Base-by-base conservation (phyloP, 2,888 invertebrate genomes). In the Ceramica pisi region DNA sequence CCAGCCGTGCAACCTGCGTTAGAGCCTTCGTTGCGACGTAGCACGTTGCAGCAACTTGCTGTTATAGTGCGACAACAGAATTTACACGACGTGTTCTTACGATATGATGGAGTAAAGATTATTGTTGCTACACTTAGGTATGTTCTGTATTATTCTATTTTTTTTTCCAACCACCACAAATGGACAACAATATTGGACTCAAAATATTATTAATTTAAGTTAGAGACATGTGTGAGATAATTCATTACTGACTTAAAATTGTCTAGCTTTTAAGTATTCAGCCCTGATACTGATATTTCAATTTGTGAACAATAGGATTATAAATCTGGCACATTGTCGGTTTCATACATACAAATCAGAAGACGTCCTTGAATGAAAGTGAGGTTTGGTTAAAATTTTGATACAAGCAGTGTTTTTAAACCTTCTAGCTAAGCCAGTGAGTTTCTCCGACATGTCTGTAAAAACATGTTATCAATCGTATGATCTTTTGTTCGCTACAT, bases 11-110 rank as follows among this genome's bases (percentile, higher is more conserved):
- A 87, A 19, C 92, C 95, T 0, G 89, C 92, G 0, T 86, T 97
- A 19, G 97, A 97, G 83, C 97, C 97, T 1, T 97, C 97, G n/a
- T 93, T 98, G 66, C 95, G 97, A 9, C 96, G 97, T 82, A 97
- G 97, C 61, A 97, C 97, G 46, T 91, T 97, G 69, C 97, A 97
- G 72, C 97, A 98, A 91, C 91, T 97, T 26, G 96, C 97, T 35
- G 97, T 97, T 0, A 96, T 97, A 96, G 90, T 97, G 88, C 96
- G 97, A 16, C 97, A 97, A 84, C 94, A 93, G 53, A 95, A 97
- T 26, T 86, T 97, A 48, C 97, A 97, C 82, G 96, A 96, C 41
- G 88, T 95, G 0, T 97, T 97, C 86, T 72, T 97, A 21, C 95
- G 96, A 62, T 92, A 94, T 61, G 94, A 96, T 72, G 97, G 97